Percentiles rank a stretch among this genome's conserved stretches.
phyloP scores from a whole-genome alignment of 2,888 invertebrate genomes.

The Ceramica pisi region DNA sequence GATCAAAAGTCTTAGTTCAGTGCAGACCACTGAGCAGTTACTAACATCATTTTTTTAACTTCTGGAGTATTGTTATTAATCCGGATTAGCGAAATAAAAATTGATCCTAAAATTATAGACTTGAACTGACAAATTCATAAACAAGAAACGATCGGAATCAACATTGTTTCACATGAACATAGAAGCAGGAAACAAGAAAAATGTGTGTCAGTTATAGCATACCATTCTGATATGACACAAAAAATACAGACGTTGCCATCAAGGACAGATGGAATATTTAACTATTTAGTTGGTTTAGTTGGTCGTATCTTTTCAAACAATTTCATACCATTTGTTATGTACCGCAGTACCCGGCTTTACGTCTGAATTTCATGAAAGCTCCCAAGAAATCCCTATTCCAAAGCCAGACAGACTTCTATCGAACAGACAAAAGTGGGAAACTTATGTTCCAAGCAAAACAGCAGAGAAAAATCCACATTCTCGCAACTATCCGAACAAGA shows the following conservation, averaged over 20 bases:
- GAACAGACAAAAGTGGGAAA: slow-evolving; percentile 53
- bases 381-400: neutral
- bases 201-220: slow-evolving; percentile 18
- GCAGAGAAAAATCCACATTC: slow-evolving; percentile 53
- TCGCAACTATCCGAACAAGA: slow-evolving; percentile 55
- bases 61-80: slow-evolving; percentile 2
- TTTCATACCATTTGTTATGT: neutral
- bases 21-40: neutral
- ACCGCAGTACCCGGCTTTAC: neutral
- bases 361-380: slow-evolving; percentile 4
- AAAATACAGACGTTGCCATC: no score
- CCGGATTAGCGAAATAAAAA: slow-evolving; percentile 39
- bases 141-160: slow-evolving; percentile 21
- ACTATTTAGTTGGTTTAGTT: neutral
- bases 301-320: neutral
- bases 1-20: neutral
- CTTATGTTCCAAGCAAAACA: slow-evolving; percentile 59
- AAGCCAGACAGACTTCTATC: slow-evolving; percentile 54
- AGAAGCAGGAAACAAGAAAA: slow-evolving; percentile 8
- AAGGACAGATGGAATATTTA: neutral
- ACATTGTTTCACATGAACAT: slow-evolving; percentile 33
- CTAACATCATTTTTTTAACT: slow-evolving; percentile 14
- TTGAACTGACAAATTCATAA: slow-evolving; percentile 25
- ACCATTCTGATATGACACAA: neutral
- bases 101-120: slow-evolving; percentile 26